Base-by-base conservation (phyloP, 2,113 vertebrate species). In the Pitta sordida region DNA sequence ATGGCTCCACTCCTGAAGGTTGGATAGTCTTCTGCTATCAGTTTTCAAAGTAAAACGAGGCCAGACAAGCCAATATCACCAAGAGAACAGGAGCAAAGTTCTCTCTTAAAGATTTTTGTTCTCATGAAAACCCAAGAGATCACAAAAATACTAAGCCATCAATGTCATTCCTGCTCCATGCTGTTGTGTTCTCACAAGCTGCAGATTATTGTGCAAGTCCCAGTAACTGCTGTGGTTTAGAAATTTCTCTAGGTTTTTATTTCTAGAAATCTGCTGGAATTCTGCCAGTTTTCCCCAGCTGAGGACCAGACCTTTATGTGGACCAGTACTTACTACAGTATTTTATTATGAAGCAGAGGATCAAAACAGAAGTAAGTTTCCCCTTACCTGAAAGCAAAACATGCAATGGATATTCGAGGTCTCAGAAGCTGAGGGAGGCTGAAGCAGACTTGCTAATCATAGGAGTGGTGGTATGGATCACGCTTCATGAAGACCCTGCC, bases 11-110 rank as follows among this genome's bases (percentile, higher is more conserved):
- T 97, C 91, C 86, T 97, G 91, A 94, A 94, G 80, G 90, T 2
- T 97, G 95, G 96, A 94, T 91, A 97, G 83, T 91, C 96, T 96
- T 92, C 89, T 96, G 94, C 96, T 97, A 96, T 96, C 96, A 97
- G 89, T 94, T 97, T 96, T 97, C 44, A 53, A 97, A 96, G 93
- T 24, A 96, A 96, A 94, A 90, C 71, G 83, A 93, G 93, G 76
- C 68, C 46, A 79, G 36, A 37, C 87, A 92, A 85, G 78, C 69
- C 70, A 83, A 39, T 23, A 67, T 81, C 84, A 86, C 89, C 76
- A 86, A 84, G 55, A 91, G 78, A 94, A 93, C 86, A 94, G 67
- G 64, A 96, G 82, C 26, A 62, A 92, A 95, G 92, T 91, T 83
- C 49, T 85, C 21, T 85, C 79, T 68, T 91, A 41, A 69, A 91